Conservation (phyloP, 2,888 invertebrate genomes). For the Trachelus iudaicus region DNA sequence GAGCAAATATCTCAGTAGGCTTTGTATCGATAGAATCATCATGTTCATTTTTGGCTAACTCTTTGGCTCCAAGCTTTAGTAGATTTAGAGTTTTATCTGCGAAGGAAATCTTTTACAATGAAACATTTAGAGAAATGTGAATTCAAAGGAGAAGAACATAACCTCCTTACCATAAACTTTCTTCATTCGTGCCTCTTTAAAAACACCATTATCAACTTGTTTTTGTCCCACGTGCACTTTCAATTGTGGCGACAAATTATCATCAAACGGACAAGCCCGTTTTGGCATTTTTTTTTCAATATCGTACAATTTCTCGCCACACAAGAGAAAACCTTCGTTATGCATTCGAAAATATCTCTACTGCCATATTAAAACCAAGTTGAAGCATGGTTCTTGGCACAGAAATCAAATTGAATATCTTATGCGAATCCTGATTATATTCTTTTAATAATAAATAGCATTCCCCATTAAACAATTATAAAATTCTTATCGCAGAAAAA, state of each 20-base stretch:
- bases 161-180: slow-evolving; percentile 51
- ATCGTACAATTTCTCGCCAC: not conserved
- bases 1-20: slow-evolving; percentile 14
- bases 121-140: not conserved
- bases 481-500: not conserved
- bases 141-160: slow-evolving; percentile 18
- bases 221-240: slow-evolving; percentile 53
- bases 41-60: slow-evolving; percentile 33
- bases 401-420: not conserved
- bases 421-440: not conserved
- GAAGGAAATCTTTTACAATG: not conserved
- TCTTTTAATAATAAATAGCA: not conserved
- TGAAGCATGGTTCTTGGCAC: not conserved
- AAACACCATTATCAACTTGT: slow-evolving; percentile 47
- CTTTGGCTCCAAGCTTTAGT: slow-evolving; percentile 46
- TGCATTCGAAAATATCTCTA: not conserved
- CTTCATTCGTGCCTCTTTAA: slow-evolving; percentile 48
- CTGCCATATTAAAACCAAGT: not conserved
- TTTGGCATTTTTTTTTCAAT: slow-evolving; percentile 42
- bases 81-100: slow-evolving; percentile 47
- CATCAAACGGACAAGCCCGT: slow-evolving; percentile 50
- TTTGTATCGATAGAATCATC: slow-evolving; percentile 19
- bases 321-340: not conserved
- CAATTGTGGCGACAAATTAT: slow-evolving; percentile 47
- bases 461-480: not conserved